phyloP scores from a whole-genome alignment of 2,797 vertebrate species.

The Helicolenus hilgendorfi region DNA sequence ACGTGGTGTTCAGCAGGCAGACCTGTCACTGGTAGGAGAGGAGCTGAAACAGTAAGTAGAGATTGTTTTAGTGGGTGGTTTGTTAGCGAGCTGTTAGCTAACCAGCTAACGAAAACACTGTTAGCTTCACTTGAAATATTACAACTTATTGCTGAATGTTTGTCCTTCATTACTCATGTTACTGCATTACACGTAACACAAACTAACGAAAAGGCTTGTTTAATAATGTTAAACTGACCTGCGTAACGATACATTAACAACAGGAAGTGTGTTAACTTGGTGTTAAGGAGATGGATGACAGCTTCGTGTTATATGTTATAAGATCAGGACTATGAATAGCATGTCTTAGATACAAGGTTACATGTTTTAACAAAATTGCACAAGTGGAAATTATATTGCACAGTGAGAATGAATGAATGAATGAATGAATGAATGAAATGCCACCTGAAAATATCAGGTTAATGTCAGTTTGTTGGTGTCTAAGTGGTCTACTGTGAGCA shows the following conservation, averaged over 20 bases:
- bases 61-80: conserved; percentile 52
- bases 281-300: background rate
- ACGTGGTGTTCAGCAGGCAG: background rate
- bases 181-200: background rate
- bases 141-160: background rate
- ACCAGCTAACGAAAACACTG: conserved; percentile 61
- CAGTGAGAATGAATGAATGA: no score
- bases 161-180: background rate
- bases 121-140: conserved; percentile 26
- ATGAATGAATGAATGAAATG: no score
- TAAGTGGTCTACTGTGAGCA: no score
- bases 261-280: background rate
- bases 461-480: no score
- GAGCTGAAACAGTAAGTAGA: conserved; percentile 59
- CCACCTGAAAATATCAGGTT: no score
- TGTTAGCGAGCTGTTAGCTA: conserved; percentile 64
- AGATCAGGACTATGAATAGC: background rate
- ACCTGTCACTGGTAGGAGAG: conserved; percentile 16
- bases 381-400: no score
- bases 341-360: background rate
- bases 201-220: background rate
- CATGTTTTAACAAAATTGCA: background rate
- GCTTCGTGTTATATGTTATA: background rate
- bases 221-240: background rate
- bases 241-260: background rate